Base-by-base conservation (phyloP, 2,888 invertebrate genomes). In the Noctua comes region DNA sequence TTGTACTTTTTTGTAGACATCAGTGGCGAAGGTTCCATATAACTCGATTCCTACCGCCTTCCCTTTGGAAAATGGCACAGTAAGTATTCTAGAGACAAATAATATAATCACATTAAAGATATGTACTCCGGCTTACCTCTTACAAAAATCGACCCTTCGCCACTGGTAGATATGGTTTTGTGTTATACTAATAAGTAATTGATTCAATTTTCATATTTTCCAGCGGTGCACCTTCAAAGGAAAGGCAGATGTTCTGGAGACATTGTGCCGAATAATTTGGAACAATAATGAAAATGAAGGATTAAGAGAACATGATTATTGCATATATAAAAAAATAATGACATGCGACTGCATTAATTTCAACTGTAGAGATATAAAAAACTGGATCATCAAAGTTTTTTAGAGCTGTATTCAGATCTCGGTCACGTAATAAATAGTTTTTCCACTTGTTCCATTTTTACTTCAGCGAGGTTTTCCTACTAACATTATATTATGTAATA, bases 341-440 rank as follows among this genome's bases (percentile, higher is more conserved):
- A 82, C 36, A 68, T 48, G 24, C 31, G 65, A 64, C 59, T 0
- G 18, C 54, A 65, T 59, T 36, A 68, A 27, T 27, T 62, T 51
- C 62, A 73, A 43, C 46, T 48, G 31, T 21, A 62, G 54, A 62
- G 27, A 68, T 59, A 75, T 73, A 66, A 65, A 69, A 82, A 78
- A 71, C 66, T 76, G 71, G 72, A 71, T 78, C 76, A 70, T 73
- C 76, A 78, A 73, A 78, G 43, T 74, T 75, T 76, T 69, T 73
- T 68, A 69, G 62, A 71, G 79, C 80, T 82, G 74, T 76, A 79
- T 83, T 77, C 79, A 75, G 68, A 79, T 86, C 73, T 81, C 75
- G 81, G 83, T 82, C 77, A 78, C 77, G 82, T 71, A 87, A 86
- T 88, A 87, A 86, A 87, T 84, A 82, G 76, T 78, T 86, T 85